phyloP scores from a whole-genome alignment of 1,140 invertebrate genomes.

The Macrotrachela quadricornifera region DNA sequence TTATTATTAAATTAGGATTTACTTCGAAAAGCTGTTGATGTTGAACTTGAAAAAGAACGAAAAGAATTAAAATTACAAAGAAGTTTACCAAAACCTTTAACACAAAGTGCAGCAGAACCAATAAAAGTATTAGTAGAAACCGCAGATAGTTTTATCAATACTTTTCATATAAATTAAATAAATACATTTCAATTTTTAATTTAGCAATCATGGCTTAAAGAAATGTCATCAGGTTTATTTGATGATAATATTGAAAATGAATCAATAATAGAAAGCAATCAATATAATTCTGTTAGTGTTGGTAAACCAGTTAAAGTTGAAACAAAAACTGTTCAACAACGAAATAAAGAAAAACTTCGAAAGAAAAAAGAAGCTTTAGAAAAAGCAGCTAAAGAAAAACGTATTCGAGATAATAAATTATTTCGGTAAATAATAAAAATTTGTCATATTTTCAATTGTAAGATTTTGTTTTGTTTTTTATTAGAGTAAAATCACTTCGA shows the following conservation, averaged over 20 bases:
- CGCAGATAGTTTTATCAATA: too few relatives aligned
- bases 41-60: slow-evolving; percentile 43
- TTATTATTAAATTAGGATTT: slow-evolving; percentile 37
- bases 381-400: slow-evolving; percentile 12
- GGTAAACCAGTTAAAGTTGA: background rate
- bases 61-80: slow-evolving; percentile 43
- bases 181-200: slow-evolving; percentile 11
- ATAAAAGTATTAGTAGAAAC: slow-evolving; percentile 44
- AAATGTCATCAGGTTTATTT: slow-evolving; percentile 53
- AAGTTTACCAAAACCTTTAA: background rate
- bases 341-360: slow-evolving; percentile 7
- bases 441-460: background rate
- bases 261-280: slow-evolving; percentile 18
- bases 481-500: slow-evolving; percentile 18
- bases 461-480: background rate
- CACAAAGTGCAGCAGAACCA: too few relatives aligned
- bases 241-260: slow-evolving; percentile 14
- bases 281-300: slow-evolving; percentile 7
- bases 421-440: background rate
- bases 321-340: background rate
- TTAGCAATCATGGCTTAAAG: slow-evolving; percentile 40
- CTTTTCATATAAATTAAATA: background rate
- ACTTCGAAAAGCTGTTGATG: slow-evolving; percentile 40
- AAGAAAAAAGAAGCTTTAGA: slow-evolving; percentile 11
- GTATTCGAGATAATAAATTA: slow-evolving; percentile 11